phyloP scores from a whole-genome alignment of 2,797 vertebrate species.

The Chrysocyon brachyurus region DNA sequence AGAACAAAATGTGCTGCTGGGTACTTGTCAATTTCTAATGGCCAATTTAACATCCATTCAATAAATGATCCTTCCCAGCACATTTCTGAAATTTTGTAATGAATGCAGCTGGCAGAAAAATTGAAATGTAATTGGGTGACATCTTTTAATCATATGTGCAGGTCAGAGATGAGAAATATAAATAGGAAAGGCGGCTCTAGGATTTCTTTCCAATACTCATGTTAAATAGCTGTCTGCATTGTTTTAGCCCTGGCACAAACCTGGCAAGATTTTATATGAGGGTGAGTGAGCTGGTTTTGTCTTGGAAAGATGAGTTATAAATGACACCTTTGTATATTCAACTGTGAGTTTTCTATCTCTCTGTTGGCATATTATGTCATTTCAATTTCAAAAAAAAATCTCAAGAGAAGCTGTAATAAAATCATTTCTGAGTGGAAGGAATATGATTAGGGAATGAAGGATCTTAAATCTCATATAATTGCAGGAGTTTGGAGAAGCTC shows the following conservation, averaged over 20 bases:
- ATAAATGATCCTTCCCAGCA: constrained; percentile 83
- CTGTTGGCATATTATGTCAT: constrained; percentile 50
- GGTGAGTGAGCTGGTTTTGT: constrained; percentile 26
- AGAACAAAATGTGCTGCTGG: constrained; percentile 55
- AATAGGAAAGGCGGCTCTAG: background rate
- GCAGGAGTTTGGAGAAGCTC: background rate
- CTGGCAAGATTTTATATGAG: background rate
- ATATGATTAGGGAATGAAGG: constrained; percentile 18
- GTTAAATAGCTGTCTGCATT: constrained; percentile 44
- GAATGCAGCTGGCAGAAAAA: constrained; percentile 77
- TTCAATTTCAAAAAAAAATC: constrained; percentile 48
- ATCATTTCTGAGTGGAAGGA: constrained; percentile 19
- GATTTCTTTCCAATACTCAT: constrained; percentile 11
- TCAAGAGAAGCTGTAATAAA: constrained; percentile 66
- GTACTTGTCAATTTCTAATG: constrained; percentile 82
- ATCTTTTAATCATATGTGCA: constrained; percentile 71
- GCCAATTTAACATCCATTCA: constrained; percentile 82
- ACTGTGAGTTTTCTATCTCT: constrained; percentile 47
- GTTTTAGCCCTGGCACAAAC: constrained; percentile 36
- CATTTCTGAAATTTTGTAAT: constrained; percentile 80
- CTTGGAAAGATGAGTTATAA: constrained; percentile 52
- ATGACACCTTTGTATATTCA: constrained; percentile 45
- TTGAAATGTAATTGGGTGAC: background rate
- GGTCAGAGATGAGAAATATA: background rate
- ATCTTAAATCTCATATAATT: constrained; percentile 5